Base-by-base conservation (phyloP, 2,888 invertebrate genomes). In the Limnephilus auricula region DNA sequence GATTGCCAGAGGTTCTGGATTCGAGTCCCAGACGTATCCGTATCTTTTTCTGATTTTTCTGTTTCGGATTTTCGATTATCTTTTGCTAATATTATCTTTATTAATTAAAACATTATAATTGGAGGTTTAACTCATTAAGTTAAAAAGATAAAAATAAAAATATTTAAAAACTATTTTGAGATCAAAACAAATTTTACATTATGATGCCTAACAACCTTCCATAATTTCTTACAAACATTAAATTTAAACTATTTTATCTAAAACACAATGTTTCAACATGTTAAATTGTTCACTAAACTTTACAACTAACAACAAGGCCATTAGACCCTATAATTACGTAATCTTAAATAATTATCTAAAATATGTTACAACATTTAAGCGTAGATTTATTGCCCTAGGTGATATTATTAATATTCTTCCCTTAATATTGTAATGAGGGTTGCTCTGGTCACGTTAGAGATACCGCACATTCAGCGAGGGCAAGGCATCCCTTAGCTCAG, bases 401-500 rank as follows among this genome's bases (percentile, higher is more conserved):
- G 82, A 37, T 82, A 82, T 34, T 82, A 82, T 82, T 82, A 82
- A 82, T 82, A 82, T 82, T 82, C 82, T 25, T 82, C 25, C 32
- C 34, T 34, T 65, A 82, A 82, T 32, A 85, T 34, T 40, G 45
- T 85, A 34, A 37, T 85, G 30, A 85, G 84, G 84, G 84, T 85
- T 13, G 37, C 34, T 85, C 18, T 45, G 84, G 84, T 85, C 25
- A 45, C 84, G 40, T 85, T 85, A 85, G 13, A 85, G 40, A 37
- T 85, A 85, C 84, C 84, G 84, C 84, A 85, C 40, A 85, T 40
- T 85, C 84, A 85, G 84, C 84, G 80, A 18, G 18, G 31, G 4
- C n/a, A 45, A 32, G n/a, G 37, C 12, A 30, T n/a, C 37, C 45
- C 40, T 40, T 25, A 40, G 40, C 30, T 45, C 45, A n/a, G 10